Evolutionary conservation across 2,113 vertebrate genomes (phyloP).

Genomic region (Carlito syrichta): DNA sequence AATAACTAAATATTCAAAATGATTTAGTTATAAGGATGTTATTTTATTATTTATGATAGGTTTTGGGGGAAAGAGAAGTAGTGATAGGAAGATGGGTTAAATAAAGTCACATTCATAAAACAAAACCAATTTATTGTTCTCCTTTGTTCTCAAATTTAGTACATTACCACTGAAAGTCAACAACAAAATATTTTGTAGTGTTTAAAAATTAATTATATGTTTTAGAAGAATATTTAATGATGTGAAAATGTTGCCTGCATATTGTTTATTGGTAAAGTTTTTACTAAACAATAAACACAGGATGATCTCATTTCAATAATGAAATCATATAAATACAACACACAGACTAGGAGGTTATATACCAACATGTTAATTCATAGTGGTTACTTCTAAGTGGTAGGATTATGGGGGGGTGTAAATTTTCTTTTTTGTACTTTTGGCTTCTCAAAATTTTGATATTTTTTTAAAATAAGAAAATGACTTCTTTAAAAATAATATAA

Average conservation of each 20-base stretch:
- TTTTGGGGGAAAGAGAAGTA: neutral
- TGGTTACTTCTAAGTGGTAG: neutral
- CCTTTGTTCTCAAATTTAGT: neutral
- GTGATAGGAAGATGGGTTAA: neutral
- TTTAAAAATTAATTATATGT: neutral
- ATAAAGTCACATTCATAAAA: neutral
- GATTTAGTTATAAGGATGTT: neutral
- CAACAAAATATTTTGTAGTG: neutral
- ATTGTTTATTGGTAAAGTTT: conserved; percentile 31
- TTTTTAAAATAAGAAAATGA: neutral
- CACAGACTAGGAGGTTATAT: neutral
- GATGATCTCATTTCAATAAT: neutral
- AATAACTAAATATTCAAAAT: neutral
- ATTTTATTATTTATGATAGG: neutral
- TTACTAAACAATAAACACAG: neutral
- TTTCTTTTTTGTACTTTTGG: conserved; percentile 10
- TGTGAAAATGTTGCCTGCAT: neutral
- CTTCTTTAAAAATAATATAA: neutral
- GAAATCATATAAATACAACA: neutral
- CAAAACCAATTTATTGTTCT: neutral
- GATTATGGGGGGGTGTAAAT: neutral
- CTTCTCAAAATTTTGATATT: neutral
- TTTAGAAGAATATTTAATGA: conserved; percentile 1
- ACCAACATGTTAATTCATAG: neutral
- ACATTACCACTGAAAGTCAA: neutral